Conservation (phyloP, 2,797 vertebrate genomes). For the Gallinago solitaria region DNA sequence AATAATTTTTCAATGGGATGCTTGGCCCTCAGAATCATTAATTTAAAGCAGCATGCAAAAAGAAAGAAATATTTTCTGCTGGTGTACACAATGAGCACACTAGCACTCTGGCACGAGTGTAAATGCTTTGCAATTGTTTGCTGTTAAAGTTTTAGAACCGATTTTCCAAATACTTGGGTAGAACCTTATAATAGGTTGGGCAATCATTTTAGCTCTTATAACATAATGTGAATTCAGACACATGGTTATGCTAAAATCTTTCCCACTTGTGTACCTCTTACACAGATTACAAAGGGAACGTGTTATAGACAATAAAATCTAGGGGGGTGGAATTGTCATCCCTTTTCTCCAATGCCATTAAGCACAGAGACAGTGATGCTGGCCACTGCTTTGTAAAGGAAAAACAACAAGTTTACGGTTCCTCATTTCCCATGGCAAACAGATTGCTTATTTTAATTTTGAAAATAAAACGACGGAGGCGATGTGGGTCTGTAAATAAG, state of each 20-base stretch:
- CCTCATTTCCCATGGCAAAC: slow-evolving; percentile 81
- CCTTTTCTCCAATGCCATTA: slow-evolving; percentile 71
- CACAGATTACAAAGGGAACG: slow-evolving; percentile 63
- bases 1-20: not conserved
- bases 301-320: slow-evolving; percentile 76
- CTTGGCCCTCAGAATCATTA: slow-evolving; percentile 1
- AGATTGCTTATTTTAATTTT: slow-evolving; percentile 85
- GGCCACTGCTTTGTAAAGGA: slow-evolving; percentile 69
- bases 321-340: slow-evolving; percentile 42
- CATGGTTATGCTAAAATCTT: slow-evolving; percentile 66
- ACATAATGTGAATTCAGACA: slow-evolving; percentile 65
- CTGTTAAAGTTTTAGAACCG: slow-evolving; percentile 44
- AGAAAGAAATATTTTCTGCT: slow-evolving; percentile 20
- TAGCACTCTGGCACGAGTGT: not conserved
- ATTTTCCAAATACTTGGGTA: slow-evolving; percentile 64
- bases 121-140: slow-evolving; percentile 23
- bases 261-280: slow-evolving; percentile 69
- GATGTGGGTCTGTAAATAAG: slow-evolving; percentile 85
- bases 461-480: slow-evolving; percentile 78
- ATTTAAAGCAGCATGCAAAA: not conserved
- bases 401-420: slow-evolving; percentile 79
- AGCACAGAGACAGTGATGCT: slow-evolving; percentile 63
- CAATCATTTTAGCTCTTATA: slow-evolving; percentile 71
- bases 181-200: slow-evolving; percentile 65
- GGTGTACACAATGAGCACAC: not conserved